These are phyloP conservation scores for Cyrtodaria siliqua DNA, from an alignment of 2,888 invertebrate species.

Conservation along the genomic window DNA sequence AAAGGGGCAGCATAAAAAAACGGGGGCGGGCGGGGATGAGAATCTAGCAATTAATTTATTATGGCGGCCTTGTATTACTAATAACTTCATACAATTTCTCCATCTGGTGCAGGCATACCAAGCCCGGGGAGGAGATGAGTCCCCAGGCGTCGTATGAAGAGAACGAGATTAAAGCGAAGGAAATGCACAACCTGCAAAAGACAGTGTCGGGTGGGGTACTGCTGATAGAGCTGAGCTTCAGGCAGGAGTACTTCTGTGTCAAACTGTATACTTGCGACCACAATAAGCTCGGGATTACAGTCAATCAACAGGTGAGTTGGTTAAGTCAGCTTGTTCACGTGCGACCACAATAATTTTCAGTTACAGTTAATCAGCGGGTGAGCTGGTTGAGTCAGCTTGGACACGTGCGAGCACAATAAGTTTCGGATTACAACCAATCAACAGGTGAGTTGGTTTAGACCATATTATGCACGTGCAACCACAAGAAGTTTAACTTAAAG, in stretches of 20 bases:
- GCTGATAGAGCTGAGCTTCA: slow-evolving; percentile 90
- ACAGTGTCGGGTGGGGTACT: slow-evolving; percentile 90
- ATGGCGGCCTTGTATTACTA: too few species aligned
- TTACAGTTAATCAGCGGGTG: slow-evolving; percentile 80
- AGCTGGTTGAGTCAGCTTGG: slow-evolving; percentile 89
- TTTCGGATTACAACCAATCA: slow-evolving; percentile 79
- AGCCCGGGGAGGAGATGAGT: slow-evolving; percentile 10
- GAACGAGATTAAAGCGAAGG: slow-evolving; percentile 52
- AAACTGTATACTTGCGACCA: slow-evolving; percentile 90
- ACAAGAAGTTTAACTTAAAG: too few species aligned
- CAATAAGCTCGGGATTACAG: slow-evolving; percentile 85
- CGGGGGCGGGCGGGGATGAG: too few species aligned
- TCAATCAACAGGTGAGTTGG: slow-evolving; percentile 80
- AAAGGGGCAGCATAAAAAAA: too few species aligned
- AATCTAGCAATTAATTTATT: too few species aligned
- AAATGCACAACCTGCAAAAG: slow-evolving; percentile 88
- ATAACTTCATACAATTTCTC: too few species aligned
- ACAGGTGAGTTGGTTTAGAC: slow-evolving; percentile 86
- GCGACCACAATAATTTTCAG: slow-evolving; percentile 88
- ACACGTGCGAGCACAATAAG: slow-evolving; percentile 89
- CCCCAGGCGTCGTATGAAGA: slow-evolving; percentile 17
- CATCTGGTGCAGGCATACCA: neutral
- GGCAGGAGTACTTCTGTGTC: slow-evolving; percentile 91
- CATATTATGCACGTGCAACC: slow-evolving; percentile 89
- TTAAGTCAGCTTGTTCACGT: slow-evolving; percentile 90